A percentile compares a stretch with the other conserved stretches of the same genome.
Conservation (phyloP, 2,888 invertebrate genomes). For the Drepanosiphum platanoidis region DNA sequence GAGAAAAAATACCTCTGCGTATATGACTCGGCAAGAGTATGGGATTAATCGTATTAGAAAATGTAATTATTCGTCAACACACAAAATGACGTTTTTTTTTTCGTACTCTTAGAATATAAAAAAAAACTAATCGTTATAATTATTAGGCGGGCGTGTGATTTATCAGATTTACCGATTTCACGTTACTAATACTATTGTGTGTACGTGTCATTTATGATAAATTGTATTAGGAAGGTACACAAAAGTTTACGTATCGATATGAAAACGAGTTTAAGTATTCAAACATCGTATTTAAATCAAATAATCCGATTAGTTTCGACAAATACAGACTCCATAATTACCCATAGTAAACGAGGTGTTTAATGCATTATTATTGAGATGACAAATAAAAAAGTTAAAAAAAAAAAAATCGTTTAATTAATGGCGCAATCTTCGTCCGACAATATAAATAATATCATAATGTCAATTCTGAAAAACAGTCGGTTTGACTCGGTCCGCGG, state of each 20-base stretch:
- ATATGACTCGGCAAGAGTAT: not conserved
- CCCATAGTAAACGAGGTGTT: not conserved
- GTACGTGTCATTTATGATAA: not conserved
- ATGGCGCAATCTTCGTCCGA: no score
- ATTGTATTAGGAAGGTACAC: not conserved
- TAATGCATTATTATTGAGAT: no score
- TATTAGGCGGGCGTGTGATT: not conserved
- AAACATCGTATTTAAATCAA: not conserved
- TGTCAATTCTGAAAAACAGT: no score
- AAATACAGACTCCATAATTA: not conserved
- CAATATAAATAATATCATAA: no score
- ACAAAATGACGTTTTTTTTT: not conserved
- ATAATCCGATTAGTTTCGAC: not conserved
- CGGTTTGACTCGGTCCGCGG: no score
- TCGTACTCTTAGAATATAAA: not conserved
- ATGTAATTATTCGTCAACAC: not conserved
- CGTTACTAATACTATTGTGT: not conserved
- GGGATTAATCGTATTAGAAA: not conserved
- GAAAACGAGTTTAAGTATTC: not conserved
- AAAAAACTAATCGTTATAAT: not conserved
- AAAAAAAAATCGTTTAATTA: no score
- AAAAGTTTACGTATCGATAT: not conserved
- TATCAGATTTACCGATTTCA: constrained; percentile 4
- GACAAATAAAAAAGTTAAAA: no score
- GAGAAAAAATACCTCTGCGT: not conserved